These are phyloP conservation scores for Phalacrocorax brasilianus DNA, from an alignment of 2,113 vertebrate genomes.

Conservation along the genomic window DNA sequence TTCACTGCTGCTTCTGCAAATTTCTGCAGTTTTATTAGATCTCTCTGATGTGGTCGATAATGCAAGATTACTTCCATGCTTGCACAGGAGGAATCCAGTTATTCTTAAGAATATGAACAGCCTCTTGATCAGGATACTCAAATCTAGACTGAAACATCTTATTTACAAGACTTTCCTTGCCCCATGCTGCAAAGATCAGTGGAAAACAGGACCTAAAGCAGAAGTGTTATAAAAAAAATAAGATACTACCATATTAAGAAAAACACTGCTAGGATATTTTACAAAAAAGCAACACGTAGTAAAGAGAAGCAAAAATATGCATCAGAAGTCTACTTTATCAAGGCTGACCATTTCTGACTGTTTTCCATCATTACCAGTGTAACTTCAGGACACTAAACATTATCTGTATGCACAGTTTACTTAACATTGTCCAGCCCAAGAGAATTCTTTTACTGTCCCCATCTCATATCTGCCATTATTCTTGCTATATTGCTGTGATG, in stretches of 20 bases:
- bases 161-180: slow-evolving; percentile 50
- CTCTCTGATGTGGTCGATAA: slow-evolving; percentile 63
- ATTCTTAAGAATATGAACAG: slow-evolving; percentile 23
- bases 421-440: background rate
- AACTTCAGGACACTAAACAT: background rate
- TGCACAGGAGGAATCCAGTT: background rate
- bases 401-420: background rate
- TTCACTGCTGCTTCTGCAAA: slow-evolving; percentile 76
- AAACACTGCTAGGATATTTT: background rate
- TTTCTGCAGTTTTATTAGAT: slow-evolving; percentile 59
- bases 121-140: slow-evolving; percentile 6
- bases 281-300: background rate
- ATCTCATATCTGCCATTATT: background rate
- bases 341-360: background rate
- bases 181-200: slow-evolving; percentile 37
- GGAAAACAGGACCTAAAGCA: slow-evolving; percentile 74
- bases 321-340: background rate
- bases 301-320: background rate
- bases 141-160: slow-evolving; percentile 41
- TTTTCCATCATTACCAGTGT: background rate
- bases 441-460: background rate
- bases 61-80: slow-evolving; percentile 85
- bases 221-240: slow-evolving; percentile 75
- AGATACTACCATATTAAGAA: slow-evolving; percentile 37
- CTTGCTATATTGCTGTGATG: background rate